phyloP scores from a whole-genome alignment of 2,888 invertebrate genomes.

The Steinernema hermaphroditum region DNA sequence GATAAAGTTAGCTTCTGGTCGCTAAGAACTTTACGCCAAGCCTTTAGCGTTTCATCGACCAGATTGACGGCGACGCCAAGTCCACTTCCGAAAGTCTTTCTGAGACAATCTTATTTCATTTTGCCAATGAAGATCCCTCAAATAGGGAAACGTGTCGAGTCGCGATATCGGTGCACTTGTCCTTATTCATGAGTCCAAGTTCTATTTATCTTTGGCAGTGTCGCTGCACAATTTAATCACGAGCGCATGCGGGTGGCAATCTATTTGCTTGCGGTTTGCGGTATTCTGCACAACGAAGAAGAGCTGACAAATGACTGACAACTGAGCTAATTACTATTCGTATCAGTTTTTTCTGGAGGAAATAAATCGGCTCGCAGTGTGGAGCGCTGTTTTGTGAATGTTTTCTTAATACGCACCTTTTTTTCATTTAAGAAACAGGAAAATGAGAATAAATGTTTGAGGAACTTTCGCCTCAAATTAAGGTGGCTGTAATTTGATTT shows the following conservation, averaged over 20 bases:
- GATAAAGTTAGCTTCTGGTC: conserved; percentile 9
- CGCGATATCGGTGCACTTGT: conserved; percentile 11
- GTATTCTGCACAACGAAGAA: background rate
- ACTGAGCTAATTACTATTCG: conserved; percentile 16
- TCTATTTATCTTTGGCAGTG: conserved; percentile 22
- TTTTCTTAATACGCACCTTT: too few relatives aligned
- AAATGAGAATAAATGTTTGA: too few relatives aligned
- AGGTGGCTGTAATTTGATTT: too few relatives aligned
- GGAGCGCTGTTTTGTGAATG: too few relatives aligned
- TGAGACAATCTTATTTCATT: conserved; percentile 24
- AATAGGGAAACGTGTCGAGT: background rate
- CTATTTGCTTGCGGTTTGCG: background rate
- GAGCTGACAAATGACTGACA: conserved; percentile 29
- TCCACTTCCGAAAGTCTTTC: background rate
- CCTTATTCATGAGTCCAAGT: background rate
- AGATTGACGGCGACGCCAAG: conserved; percentile 1
- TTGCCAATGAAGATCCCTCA: conserved; percentile 23
- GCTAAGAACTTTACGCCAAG: background rate
- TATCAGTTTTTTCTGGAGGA: background rate
- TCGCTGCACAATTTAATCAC: conserved; percentile 25
- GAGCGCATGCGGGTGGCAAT: conserved; percentile 25
- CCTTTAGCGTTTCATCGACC: conserved; percentile 14
- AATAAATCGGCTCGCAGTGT: background rate
- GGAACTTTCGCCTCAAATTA: too few relatives aligned
- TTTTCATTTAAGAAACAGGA: too few relatives aligned